Base-by-base conservation (phyloP, 2,888 invertebrate genomes). In the Aelia acuminata region DNA sequence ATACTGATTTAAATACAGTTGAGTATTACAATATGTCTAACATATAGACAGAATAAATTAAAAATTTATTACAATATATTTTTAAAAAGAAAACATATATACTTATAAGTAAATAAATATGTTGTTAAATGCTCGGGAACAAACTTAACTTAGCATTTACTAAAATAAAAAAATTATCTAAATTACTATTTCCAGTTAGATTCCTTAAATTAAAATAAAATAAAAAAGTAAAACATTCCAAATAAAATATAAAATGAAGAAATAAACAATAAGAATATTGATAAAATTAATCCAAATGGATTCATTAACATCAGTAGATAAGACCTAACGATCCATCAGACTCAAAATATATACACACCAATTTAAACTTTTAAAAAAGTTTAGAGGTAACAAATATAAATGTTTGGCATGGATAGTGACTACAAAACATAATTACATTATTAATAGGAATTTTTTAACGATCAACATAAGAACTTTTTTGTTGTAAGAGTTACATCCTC, bases 401-500 rank as follows among this genome's bases (percentile, higher is more conserved):
- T 85, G 85, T 85, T 85, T 85, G 85, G 85, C 85, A 85, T 85
- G 57, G 85, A 85, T 22, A 85, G 20, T 85, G 57, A 85, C 85
- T 57, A 85, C 43, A 85, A 85, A 85, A 70, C 47, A 85, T 53
- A 80, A 85, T 85, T 85, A 85, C n/a, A 85, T 53, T 84, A 84
- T 47, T 49, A 84, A 84, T 84, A 84, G 84, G 84, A 84, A 84
- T 48, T 13, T 84, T 50, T 49, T 86, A 43, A 86, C 7, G 18
- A 57, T 43, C 43, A 31, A 87, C 80, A 48, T 11, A 93, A 93
- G 97, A 97, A 92, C 97, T 96, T 91, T 90, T 98, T 90, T n/a
- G n/a, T 98, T 93, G 93, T 98, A 97, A 91, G 96, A 96, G 89
- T 97, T 95, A 80, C 98, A 94, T 87, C 97, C 94, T 91, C 96